These are phyloP conservation scores for Parnassius glacialis DNA, from an alignment of 2,888 invertebrate species.

Conservation along the genomic window DNA sequence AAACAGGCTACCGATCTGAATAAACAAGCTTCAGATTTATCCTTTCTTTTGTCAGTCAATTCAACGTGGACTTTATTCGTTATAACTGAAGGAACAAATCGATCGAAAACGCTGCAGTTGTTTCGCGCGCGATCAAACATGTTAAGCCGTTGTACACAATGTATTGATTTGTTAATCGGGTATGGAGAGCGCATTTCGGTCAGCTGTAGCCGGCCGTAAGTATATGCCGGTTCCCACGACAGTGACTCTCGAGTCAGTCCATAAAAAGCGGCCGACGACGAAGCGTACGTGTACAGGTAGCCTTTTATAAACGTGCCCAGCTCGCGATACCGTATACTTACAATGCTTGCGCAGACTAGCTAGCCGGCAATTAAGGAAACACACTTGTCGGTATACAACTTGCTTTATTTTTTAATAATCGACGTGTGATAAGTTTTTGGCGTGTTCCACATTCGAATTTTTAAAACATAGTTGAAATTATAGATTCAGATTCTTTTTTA, in stretches of 20 bases:
- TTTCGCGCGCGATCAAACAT: slow-evolving; percentile 62
- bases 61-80: slow-evolving; percentile 38
- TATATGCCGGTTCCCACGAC: slow-evolving; percentile 79
- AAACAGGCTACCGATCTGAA: slow-evolving; percentile 44
- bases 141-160: slow-evolving; percentile 57
- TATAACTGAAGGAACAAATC: slow-evolving; percentile 44
- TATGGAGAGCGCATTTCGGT: slow-evolving; percentile 80
- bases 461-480: neutral
- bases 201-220: slow-evolving; percentile 74
- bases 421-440: slow-evolving; percentile 24
- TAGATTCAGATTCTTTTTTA: neutral
- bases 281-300: slow-evolving; percentile 75
- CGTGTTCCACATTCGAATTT: slow-evolving; percentile 27
- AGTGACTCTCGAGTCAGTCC: slow-evolving; percentile 71
- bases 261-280: slow-evolving; percentile 74
- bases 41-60: slow-evolving; percentile 33
- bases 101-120: slow-evolving; percentile 53
- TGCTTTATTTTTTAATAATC: slow-evolving; percentile 41
- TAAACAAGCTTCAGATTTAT: slow-evolving; percentile 52
- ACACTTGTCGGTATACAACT: slow-evolving; percentile 37
- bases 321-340: slow-evolving; percentile 58
- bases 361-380: slow-evolving; percentile 52
- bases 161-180: slow-evolving; percentile 79
- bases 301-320: slow-evolving; percentile 64
- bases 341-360: slow-evolving; percentile 44